Evolutionary conservation across 2,113 vertebrate species (phyloP).

Genomic region (Coreoperca whiteheadi): DNA sequence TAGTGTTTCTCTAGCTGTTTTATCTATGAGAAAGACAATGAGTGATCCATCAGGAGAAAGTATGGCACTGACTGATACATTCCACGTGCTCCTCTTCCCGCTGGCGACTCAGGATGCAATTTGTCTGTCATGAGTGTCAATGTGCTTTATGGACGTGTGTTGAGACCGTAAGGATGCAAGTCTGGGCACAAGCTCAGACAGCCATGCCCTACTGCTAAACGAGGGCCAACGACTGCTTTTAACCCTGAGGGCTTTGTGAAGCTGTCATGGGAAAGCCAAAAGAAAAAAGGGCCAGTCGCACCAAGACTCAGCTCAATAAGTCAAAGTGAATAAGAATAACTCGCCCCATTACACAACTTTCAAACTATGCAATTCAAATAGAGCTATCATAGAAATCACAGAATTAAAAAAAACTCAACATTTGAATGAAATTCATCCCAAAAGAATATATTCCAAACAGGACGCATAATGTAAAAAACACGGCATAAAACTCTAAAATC

Average conservation of each 20-base stretch:
- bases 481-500: slow-evolving; percentile 35
- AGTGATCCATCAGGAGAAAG: slow-evolving; percentile 73
- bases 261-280: slow-evolving; percentile 35
- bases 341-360: slow-evolving; percentile 25
- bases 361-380: slow-evolving; percentile 32
- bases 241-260: slow-evolving; percentile 55
- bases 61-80: slow-evolving; percentile 72
- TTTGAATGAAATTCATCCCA: slow-evolving; percentile 26
- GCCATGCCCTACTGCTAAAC: slow-evolving; percentile 46
- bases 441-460: slow-evolving; percentile 31
- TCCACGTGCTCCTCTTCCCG: slow-evolving; percentile 74
- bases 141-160: slow-evolving; percentile 60
- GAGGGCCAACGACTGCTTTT: slow-evolving; percentile 56
- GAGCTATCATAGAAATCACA: slow-evolving; percentile 14
- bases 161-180: slow-evolving; percentile 59
- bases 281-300: slow-evolving; percentile 18
- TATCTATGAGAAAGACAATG: slow-evolving; percentile 57
- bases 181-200: slow-evolving; percentile 50
- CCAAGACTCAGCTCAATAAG: slow-evolving; percentile 34
- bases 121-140: slow-evolving; percentile 69
- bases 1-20: slow-evolving; percentile 56
- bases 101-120: slow-evolving; percentile 71
- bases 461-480: slow-evolving; percentile 1
- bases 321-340: slow-evolving; percentile 45
- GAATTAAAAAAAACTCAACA: slow-evolving; percentile 25